phyloP scores from a whole-genome alignment of 2,797 vertebrate genomes.

The Tadarida brasiliensis region DNA sequence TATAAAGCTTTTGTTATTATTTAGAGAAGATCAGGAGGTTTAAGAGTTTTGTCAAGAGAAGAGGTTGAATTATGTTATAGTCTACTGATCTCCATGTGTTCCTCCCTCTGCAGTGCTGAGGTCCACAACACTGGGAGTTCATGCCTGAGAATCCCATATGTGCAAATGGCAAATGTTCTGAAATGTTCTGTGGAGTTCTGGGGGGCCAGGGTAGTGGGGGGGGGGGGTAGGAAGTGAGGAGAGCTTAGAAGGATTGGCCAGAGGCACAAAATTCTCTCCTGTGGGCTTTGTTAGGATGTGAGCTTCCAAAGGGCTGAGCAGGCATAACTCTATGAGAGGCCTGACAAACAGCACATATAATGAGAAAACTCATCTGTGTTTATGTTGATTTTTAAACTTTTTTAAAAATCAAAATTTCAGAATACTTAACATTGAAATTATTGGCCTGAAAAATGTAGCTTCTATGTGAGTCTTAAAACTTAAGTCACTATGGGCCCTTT shows the following conservation, averaged over 20 bases:
- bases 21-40: not conserved
- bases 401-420: not conserved
- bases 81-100: not conserved
- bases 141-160: not conserved
- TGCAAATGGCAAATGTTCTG: not conserved
- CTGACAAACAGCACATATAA: not conserved
- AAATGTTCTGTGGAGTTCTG: not conserved
- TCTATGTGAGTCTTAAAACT: conserved; percentile 9
- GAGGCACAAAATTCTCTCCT: not conserved
- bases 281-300: not conserved
- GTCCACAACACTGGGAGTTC: not conserved
- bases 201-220: not conserved
- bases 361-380: not conserved
- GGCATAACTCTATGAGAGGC: not conserved
- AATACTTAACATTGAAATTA: not conserved
- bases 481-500: not conserved
- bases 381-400: conserved; percentile 24
- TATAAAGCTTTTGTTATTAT: conserved; percentile 3
- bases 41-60: not conserved
- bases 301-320: not conserved
- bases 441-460: not conserved
- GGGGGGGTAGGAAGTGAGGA: not conserved
- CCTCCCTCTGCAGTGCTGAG: not conserved
- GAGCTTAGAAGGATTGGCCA: not conserved
- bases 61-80: not conserved